phyloP scores from a whole-genome alignment of 2,113 vertebrate genomes.

The Campylorhamphus procurvoides region DNA sequence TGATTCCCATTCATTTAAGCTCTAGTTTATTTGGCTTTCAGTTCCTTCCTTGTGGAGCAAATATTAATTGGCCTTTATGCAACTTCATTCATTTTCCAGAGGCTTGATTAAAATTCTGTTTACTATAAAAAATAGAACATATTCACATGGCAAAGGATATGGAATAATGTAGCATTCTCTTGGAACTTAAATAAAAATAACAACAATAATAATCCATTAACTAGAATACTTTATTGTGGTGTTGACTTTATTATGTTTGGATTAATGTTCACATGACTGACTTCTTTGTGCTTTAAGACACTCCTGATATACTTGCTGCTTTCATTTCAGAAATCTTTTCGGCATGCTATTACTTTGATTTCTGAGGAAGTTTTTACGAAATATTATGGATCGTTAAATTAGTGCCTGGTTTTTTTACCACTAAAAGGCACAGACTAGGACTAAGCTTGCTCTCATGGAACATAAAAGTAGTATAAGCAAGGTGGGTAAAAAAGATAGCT shows the following conservation, averaged over 20 bases:
- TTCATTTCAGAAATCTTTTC: constrained; percentile 12
- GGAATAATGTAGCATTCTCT: not conserved
- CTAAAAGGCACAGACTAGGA: constrained; percentile 15
- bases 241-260: constrained; percentile 7
- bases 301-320: not conserved
- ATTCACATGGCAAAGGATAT: not conserved
- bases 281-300: constrained; percentile 21
- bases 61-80: not conserved
- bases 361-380: constrained; percentile 33
- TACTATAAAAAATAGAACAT: not conserved
- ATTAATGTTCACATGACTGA: constrained; percentile 24
- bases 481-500: constrained; percentile 27
- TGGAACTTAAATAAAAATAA: constrained; percentile 19
- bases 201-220: constrained; percentile 29
- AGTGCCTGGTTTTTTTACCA: constrained; percentile 15
- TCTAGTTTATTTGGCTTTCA: constrained; percentile 21
- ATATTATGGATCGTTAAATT: constrained; percentile 49
- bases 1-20: constrained; percentile 30
- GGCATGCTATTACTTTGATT: constrained; percentile 43
- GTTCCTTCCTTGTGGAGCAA: not conserved
- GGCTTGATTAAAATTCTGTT: not conserved
- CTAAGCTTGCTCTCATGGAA: constrained; percentile 23
- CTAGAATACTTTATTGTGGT: not conserved
- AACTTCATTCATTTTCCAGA: constrained; percentile 23
- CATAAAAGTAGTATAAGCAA: constrained; percentile 48